These are phyloP conservation scores for Cotesia chilonis DNA, from an alignment of 1,140 invertebrate genomes.

Conservation along the genomic window DNA sequence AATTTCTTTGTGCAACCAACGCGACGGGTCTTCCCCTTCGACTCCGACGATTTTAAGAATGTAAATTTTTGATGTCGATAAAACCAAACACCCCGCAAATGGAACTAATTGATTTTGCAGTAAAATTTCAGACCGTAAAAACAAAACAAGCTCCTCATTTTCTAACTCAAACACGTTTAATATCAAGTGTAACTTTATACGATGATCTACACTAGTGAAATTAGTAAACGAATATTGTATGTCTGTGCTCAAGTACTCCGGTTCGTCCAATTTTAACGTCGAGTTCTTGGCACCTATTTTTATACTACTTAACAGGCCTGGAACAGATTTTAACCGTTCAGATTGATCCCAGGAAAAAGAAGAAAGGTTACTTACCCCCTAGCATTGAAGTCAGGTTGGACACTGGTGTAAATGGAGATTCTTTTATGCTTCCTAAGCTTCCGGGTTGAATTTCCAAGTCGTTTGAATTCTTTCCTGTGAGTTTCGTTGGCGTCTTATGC, in stretches of 20 bases:
- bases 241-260: slow-evolving; percentile 43
- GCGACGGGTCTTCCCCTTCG: slow-evolving; percentile 63
- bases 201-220: slow-evolving; percentile 68
- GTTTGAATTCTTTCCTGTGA: slow-evolving; percentile 30
- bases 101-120: slow-evolving; percentile 52
- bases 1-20: slow-evolving; percentile 59
- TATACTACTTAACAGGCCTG: slow-evolving; percentile 62
- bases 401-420: slow-evolving; percentile 39
- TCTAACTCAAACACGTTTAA: slow-evolving; percentile 67
- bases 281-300: slow-evolving; percentile 52
- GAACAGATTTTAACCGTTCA: slow-evolving; percentile 1
- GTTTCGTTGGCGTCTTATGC: slow-evolving; percentile 17
- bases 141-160: slow-evolving; percentile 67
- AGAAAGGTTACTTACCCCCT: slow-evolving; percentile 48
- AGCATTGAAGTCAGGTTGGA: slow-evolving; percentile 57
- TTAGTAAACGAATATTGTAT: slow-evolving; percentile 69
- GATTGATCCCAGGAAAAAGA: neutral
- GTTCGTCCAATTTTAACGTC: slow-evolving; percentile 47
- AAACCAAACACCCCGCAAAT: slow-evolving; percentile 66
- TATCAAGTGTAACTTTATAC: slow-evolving; percentile 69
- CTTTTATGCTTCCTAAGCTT: slow-evolving; percentile 21
- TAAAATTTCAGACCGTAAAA: slow-evolving; percentile 63
- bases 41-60: slow-evolving; percentile 64
- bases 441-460: neutral
- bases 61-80: slow-evolving; percentile 68